phyloP scores from a whole-genome alignment of 2,888 invertebrate genomes.

The Schizaphis graminum region DNA sequence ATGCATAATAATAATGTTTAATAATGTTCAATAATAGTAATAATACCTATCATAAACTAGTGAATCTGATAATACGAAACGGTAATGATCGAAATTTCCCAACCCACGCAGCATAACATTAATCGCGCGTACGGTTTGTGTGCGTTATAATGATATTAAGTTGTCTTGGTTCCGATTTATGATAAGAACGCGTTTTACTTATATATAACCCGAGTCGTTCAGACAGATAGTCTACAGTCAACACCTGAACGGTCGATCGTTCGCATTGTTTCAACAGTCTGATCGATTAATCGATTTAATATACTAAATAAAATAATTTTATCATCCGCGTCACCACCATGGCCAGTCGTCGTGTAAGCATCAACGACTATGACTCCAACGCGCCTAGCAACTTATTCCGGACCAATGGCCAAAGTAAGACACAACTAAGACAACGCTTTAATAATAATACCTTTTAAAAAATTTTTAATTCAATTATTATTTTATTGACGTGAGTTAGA shows the following conservation, averaged over 20 bases:
- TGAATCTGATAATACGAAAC: background rate
- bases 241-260: background rate
- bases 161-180: constrained; percentile 6
- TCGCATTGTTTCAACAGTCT: background rate
- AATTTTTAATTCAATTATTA: background rate
- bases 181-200: constrained; percentile 6
- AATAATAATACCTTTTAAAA: background rate
- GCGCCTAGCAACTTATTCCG: constrained; percentile 53
- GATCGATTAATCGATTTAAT: background rate
- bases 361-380: constrained; percentile 20
- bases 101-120: background rate
- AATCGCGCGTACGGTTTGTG: background rate
- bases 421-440: background rate
- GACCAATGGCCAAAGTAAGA: constrained; percentile 60
- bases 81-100: constrained; percentile 14
- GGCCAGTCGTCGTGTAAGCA: constrained; percentile 41
- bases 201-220: constrained; percentile 12
- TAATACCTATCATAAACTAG: background rate
- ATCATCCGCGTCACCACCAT: background rate
- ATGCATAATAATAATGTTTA: background rate
- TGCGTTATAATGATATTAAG: background rate
- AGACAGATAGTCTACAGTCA: background rate
- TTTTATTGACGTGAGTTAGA: background rate
- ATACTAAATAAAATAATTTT: background rate
- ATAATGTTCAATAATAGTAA: background rate